Evolutionary conservation across 1,140 invertebrate species (phyloP), one percentile per base, ranked within the genome.

Genomic region (Papilio aristodemus): DNA sequence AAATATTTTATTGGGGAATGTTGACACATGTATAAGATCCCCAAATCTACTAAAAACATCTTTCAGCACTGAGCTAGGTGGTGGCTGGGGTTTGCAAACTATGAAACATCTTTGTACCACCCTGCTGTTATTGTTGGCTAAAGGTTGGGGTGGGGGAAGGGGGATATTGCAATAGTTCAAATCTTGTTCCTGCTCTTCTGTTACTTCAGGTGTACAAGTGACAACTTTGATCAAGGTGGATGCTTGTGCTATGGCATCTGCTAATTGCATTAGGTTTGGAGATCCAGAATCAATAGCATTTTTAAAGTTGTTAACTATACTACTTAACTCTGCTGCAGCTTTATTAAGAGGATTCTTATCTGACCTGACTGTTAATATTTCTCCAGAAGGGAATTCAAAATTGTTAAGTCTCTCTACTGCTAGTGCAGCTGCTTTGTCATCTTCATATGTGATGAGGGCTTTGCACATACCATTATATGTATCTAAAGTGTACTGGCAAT

Each of bases 41-140:
- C 97, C 97, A 93, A 98, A 98, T 77, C 97, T 94, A 78, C 96
- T 96, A 85, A 99, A 99, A 1, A 96, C 94, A 90, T 98, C 97
- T 80, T 95, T 95, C 83, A 99, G 93, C n/a, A 96, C 94, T 72
- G 94, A 93, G 58, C 95, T 93, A 0, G 96, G 95, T 14, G 97
- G 95, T 62, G 97, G 95, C 71, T 95, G 93, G 13, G 96, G 96
- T 60, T 96, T 95, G 78, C 94, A 97, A n/a, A 96, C 95, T 71
- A 97, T 94, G 76, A 96, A 96, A 32, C 89, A 81, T 71, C 89
- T 87, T 67, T 85, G 72, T 14, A 80, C 85, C n/a, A 89, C 82
- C 70, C 71, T 77, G 50, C 76, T 78, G 43, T 72, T 74, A 37
- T 8, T 94, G 68, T 93, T 93, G 0, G 94, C 94, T 74, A 96